These are phyloP conservation scores for Poliocrania exsul DNA, from an alignment of 2,797 vertebrate genomes.

Conservation along the genomic window DNA sequence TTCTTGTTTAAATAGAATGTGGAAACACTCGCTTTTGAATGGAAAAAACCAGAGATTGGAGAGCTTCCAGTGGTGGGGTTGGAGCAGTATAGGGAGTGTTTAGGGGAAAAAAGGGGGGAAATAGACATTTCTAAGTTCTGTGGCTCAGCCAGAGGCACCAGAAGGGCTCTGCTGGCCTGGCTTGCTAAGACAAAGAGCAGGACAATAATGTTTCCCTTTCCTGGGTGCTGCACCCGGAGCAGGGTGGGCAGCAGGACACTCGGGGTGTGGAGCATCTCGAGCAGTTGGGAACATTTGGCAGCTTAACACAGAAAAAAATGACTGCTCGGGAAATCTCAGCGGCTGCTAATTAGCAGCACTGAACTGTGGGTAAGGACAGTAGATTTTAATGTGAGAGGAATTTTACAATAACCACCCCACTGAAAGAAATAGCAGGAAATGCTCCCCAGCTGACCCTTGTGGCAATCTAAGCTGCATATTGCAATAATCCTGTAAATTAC, in stretches of 20 bases:
- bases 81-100: neutral
- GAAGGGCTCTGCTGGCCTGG: slow-evolving; percentile 3
- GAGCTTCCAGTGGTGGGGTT: slow-evolving; percentile 35
- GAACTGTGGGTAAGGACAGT: slow-evolving; percentile 83
- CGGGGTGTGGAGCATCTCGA: slow-evolving; percentile 65
- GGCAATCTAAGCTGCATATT: slow-evolving; percentile 81
- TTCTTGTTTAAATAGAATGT: slow-evolving; percentile 81
- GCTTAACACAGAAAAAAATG: slow-evolving; percentile 73
- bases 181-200: neutral
- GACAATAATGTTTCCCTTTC: slow-evolving; percentile 29
- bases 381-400: slow-evolving; percentile 80
- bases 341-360: slow-evolving; percentile 84
- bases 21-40: slow-evolving; percentile 67
- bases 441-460: slow-evolving; percentile 84
- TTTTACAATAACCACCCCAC: slow-evolving; percentile 79
- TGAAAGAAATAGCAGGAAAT: slow-evolving; percentile 71
- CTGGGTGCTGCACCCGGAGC: slow-evolving; percentile 46
- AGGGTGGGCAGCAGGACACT: slow-evolving; percentile 62
- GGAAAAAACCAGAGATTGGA: neutral
- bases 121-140: neutral
- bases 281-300: slow-evolving; percentile 82
- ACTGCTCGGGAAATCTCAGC: slow-evolving; percentile 78
- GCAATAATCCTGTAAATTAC: slow-evolving; percentile 88
- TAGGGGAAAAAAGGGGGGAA: neutral
- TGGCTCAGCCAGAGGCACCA: neutral